Percentiles rank a stretch among this genome's conserved stretches.
Evolutionary conservation across 2,888 invertebrate genomes (phyloP).

Genomic region (Tetrapedia diversipes): DNA sequence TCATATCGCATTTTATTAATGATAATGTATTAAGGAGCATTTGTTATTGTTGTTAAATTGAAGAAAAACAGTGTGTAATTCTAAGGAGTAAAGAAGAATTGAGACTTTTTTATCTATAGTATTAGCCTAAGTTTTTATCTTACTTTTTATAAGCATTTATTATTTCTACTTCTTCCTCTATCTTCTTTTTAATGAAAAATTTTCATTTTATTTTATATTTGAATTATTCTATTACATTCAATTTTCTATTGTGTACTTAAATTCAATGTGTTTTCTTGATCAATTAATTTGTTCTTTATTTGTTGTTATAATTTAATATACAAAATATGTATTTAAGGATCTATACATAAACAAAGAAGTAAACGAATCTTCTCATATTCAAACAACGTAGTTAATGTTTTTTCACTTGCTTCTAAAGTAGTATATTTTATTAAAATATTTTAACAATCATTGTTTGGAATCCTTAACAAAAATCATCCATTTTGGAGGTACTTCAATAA

Average conservation of each 20-base stretch:
- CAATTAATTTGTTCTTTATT: not conserved
- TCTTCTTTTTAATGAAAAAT: not conserved
- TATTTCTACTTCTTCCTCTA: not conserved
- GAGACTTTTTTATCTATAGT: not conserved
- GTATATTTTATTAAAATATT: not conserved
- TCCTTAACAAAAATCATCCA: no score
- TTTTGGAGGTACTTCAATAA: no score
- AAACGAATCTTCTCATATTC: not conserved
- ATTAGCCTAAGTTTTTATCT: not conserved
- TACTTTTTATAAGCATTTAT: not conserved
- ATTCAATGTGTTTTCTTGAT: not conserved
- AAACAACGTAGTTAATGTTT: not conserved
- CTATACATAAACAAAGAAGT: not conserved
- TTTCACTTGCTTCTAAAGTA: not conserved
- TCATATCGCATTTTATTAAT: conserved; percentile 17
- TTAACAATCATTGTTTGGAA: no score
- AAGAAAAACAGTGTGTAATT: not conserved
- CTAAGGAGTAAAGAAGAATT: not conserved
- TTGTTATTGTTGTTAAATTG: not conserved
- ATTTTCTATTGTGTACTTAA: not conserved
- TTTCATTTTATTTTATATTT: not conserved
- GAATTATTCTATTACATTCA: not conserved
- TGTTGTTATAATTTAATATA: not conserved
- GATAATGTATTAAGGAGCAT: no score
- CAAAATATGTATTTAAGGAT: not conserved